These are phyloP conservation scores for Gerris buenoi DNA, from an alignment of 1,140 invertebrate species.

Conservation along the genomic window DNA sequence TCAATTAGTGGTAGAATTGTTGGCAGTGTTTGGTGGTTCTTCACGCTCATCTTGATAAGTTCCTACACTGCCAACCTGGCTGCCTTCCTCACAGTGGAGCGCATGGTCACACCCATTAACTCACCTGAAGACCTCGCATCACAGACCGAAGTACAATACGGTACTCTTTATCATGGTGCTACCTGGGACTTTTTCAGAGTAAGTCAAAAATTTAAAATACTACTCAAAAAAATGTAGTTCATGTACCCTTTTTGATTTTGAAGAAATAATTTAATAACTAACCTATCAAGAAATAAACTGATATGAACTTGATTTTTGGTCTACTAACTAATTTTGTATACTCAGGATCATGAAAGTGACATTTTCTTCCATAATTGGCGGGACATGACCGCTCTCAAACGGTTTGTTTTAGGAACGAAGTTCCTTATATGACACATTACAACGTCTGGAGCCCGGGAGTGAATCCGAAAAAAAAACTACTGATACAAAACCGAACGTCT, in stretches of 20 bases:
- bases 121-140: constrained; percentile 82
- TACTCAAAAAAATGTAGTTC: neutral
- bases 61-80: constrained; percentile 97
- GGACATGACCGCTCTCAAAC: too few relatives aligned
- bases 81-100: constrained; percentile 86
- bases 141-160: constrained; percentile 92
- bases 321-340: too few relatives aligned
- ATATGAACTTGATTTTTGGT: too few relatives aligned
- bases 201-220: constrained; percentile 25
- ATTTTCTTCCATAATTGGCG: too few relatives aligned
- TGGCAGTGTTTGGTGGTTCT: constrained; percentile 98
- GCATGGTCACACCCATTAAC: constrained; percentile 88
- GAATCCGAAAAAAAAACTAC: too few relatives aligned
- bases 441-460: too few relatives aligned
- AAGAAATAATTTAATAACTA: too few relatives aligned
- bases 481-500: too few relatives aligned
- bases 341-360: too few relatives aligned
- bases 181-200: constrained; percentile 89
- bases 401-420: too few relatives aligned
- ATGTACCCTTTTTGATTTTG: neutral
- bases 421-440: too few relatives aligned
- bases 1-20: constrained; percentile 88
- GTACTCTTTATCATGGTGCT: constrained; percentile 68
- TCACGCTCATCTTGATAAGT: constrained; percentile 92
- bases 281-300: too few relatives aligned